A percentile compares a stretch with the other conserved stretches of the same genome.
Evolutionary conservation across 2,888 invertebrate genomes (phyloP).

Genomic region (Crematogaster levior): DNA sequence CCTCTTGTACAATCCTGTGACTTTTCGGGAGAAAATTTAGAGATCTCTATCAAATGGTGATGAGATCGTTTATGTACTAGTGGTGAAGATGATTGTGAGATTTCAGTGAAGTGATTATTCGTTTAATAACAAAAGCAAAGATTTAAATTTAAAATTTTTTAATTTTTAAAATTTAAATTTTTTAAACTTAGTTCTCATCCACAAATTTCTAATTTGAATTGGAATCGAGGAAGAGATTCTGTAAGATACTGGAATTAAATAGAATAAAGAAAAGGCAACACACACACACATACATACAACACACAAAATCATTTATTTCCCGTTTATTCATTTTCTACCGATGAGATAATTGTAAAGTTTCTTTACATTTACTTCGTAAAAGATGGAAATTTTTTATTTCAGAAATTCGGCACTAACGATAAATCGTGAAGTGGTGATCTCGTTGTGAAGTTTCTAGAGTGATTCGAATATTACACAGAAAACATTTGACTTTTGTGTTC

Average conservation of each 20-base stretch:
- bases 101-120: neutral
- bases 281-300: too few relatives aligned
- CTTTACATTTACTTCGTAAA: neutral
- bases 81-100: constrained; percentile 5
- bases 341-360: too few relatives aligned
- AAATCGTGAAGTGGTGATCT: neutral
- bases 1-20: neutral
- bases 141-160: too few relatives aligned
- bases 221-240: neutral
- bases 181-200: neutral
- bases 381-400: neutral
- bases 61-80: neutral
- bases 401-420: neutral
- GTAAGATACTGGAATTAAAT: neutral
- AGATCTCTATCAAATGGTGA: neutral
- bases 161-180: too few relatives aligned
- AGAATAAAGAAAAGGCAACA: neutral
- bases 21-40: neutral
- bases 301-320: neutral
- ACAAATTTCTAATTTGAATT: neutral
- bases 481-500: neutral
- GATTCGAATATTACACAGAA: neutral
- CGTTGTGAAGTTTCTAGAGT: neutral
- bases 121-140: neutral
- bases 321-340: neutral